A percentile compares a stretch with the other conserved stretches of the same genome.
Conservation (phyloP, 2,113 vertebrate genomes). For the Forbesichthys agassizii region DNA sequence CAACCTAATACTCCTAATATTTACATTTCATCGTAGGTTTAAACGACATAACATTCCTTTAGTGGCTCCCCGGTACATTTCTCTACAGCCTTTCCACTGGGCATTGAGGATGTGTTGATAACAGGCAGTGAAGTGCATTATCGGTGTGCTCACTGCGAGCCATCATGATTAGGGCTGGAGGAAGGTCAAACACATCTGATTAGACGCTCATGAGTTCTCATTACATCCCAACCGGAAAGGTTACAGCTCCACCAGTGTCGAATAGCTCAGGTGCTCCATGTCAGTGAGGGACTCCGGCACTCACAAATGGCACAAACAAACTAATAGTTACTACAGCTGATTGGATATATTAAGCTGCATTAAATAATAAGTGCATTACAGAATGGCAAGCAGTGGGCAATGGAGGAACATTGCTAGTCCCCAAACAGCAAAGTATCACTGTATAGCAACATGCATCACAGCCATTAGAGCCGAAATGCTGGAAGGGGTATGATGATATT, state of each 20-base stretch:
- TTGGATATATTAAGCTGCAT: constrained; percentile 46
- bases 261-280: constrained; percentile 43
- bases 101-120: constrained; percentile 67
- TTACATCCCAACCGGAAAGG: constrained; percentile 57
- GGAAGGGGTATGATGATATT: constrained; percentile 63
- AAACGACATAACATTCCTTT: constrained; percentile 22
- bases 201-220: constrained; percentile 72
- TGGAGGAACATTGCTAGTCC: constrained; percentile 27
- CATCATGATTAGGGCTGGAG: constrained; percentile 66
- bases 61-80: constrained; percentile 20
- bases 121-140: constrained; percentile 74
- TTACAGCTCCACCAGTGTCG: constrained; percentile 51
- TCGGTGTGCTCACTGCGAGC: constrained; percentile 70
- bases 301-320: constrained; percentile 6
- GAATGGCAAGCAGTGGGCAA: constrained; percentile 39
- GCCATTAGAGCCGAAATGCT: constrained; percentile 37
- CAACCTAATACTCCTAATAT: constrained; percentile 10
- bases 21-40: constrained; percentile 41
- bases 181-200: constrained; percentile 75
- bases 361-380: constrained; percentile 34
- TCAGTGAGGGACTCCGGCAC: constrained; percentile 12
- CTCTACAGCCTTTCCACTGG: constrained; percentile 56
- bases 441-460: constrained; percentile 49
- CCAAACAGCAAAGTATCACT: constrained; percentile 45
- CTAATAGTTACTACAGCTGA: constrained; percentile 26